Percentiles rank a stretch among this genome's conserved stretches.
phyloP scores from a whole-genome alignment of 2,113 vertebrate genomes.

The Aleadryas rufinucha region DNA sequence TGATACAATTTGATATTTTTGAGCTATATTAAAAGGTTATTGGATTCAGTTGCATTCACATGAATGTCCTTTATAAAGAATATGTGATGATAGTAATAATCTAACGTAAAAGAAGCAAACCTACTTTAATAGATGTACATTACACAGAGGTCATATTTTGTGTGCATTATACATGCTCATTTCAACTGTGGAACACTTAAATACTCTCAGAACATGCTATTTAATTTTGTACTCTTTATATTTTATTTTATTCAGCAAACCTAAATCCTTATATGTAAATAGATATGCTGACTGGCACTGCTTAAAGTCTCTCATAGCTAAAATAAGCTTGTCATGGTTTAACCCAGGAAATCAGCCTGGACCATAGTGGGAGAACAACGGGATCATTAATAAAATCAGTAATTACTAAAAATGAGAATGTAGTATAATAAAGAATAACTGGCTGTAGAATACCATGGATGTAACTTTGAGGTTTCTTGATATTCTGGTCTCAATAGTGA shows the following conservation, averaged over 20 bases:
- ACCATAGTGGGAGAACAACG: not conserved
- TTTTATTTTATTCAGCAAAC: not conserved
- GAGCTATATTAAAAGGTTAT: not conserved
- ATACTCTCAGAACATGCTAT: not conserved
- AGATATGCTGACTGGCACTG: not conserved
- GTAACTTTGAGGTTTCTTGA: not conserved
- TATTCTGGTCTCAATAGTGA: not conserved
- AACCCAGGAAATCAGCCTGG: not conserved
- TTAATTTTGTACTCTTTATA: not conserved
- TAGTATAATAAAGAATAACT: not conserved
- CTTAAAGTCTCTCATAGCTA: not conserved
- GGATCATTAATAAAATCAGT: not conserved
- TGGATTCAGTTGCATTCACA: not conserved
- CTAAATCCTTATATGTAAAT: not conserved
- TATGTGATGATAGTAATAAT: not conserved
- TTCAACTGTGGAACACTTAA: not conserved
- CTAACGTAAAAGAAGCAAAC: not conserved
- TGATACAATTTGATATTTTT: not conserved
- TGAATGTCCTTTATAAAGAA: not conserved
- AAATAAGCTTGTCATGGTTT: not conserved
- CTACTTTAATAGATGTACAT: fast-evolving
- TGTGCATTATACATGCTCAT: not conserved
- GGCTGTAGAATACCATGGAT: not conserved
- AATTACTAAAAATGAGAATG: not conserved
- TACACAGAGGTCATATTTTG: not conserved